Conservation (phyloP, 2,797 vertebrate species). For the Amblyraja radiata region DNA sequence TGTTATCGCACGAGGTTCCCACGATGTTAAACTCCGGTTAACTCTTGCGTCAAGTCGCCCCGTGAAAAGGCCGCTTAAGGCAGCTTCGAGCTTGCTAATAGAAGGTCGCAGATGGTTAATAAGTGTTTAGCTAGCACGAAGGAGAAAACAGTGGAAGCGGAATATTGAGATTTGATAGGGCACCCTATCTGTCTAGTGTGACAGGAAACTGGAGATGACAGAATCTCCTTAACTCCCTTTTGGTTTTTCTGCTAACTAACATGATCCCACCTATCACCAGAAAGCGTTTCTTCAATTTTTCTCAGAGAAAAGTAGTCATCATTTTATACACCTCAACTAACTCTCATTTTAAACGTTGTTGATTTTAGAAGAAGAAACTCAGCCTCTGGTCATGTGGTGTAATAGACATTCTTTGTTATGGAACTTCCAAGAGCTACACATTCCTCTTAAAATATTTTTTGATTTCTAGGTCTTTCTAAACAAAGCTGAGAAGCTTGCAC, state of each 20-base stretch:
- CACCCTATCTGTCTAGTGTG: no score
- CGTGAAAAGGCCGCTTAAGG: no score
- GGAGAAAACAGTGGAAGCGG: no score
- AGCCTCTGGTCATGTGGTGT: background rate
- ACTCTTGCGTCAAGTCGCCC: no score
- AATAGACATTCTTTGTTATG: background rate
- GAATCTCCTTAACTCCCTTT: no score
- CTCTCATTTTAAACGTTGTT: background rate
- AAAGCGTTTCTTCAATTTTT: background rate
- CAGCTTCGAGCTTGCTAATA: no score
- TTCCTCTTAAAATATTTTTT: background rate
- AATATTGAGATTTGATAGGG: no score
- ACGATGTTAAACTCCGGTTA: no score
- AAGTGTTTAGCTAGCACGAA: no score
- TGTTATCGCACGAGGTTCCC: no score
- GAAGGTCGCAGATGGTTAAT: no score
- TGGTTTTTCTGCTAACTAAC: background rate
- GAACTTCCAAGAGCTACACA: background rate
- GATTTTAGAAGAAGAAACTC: background rate
- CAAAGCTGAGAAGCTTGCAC: background rate
- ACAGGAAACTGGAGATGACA: no score
- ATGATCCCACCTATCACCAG: background rate
- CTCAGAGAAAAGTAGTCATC: background rate
- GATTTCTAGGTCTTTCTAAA: background rate
- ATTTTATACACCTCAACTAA: background rate